Evolutionary conservation across 1,140 invertebrate genomes (phyloP), one percentile per base, ranked within the genome.

Genomic region (Patella vulgata): DNA sequence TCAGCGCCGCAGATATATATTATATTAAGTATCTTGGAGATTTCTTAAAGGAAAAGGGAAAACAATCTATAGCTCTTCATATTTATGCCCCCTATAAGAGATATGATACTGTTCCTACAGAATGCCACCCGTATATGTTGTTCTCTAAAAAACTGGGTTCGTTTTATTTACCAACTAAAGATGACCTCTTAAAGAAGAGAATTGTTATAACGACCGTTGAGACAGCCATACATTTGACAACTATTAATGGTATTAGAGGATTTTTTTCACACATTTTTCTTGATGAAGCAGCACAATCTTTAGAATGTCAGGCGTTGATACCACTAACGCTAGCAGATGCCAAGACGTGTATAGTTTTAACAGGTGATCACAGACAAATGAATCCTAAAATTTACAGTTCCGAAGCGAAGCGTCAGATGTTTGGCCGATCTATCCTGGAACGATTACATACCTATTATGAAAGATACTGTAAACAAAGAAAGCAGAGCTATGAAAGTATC

Each of bases 151-250:
- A 71, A 21, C 58, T 48, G 11, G 53, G 46, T 1, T 58, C 57
- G 23, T 93, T 93, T 75, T 85, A 89, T 43, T 84, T 90, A 31
- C 92, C 92, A 2, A 89, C 87, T 2, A 80, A 89, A 9, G 87
- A 91, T 64, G 91, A 94, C 68, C 86, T 94, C 0, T 82, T 87
- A 56, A 85, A 89, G 39, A 89, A 90, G 75, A 84, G 89, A 43
- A 87, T 96, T 17, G 88, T 95, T 33, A 90, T 95, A 1, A 91
- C 92, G 0, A 95, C 93, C 0, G 79, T 96, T 3, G 89, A 89
- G 51, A 93, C 91, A 21, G 93, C 93, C 0, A 61, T 78, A 47
- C 47, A 66, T 8, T 60, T 81, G 36, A 68, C 75, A 12, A 36
- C 33, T 8, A 8, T 36, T 5, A 36, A 36, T 14, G n/a, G n/a